Base-by-base conservation (phyloP, 37 sponge, comb jelly and placozoan species). In the Cliona cf. orientalis region DNA sequence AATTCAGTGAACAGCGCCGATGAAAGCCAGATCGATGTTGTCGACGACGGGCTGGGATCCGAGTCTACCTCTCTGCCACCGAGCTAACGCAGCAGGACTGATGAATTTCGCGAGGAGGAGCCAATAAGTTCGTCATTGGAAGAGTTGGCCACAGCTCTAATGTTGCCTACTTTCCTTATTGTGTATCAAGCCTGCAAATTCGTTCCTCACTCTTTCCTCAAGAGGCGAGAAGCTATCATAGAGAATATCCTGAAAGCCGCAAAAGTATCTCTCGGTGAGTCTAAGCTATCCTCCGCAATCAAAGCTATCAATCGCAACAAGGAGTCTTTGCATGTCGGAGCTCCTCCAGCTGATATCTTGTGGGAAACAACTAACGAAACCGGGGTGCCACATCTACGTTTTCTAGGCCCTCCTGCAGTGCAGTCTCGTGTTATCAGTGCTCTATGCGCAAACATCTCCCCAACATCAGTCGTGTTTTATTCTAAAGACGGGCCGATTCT, bases 321-420 rank as follows among this genome's bases (percentile, higher is more conserved):
- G 32, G 66, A 25, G 11, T 12, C 9, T 63, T 63, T 29, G 66
- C 9, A 7, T 23, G 33, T n/a, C 19, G 70, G 70, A 22, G 23
- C 39, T 34, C 74, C 74, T 49, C 12, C 26, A n/a, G 22, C 12
- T 43, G 74, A 73, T 28, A 21, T 41, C 31, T 42, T 73, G 14
- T 73, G 74, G 74, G 17, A 73, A 49, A 29, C 35, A 49, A 73
- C 74, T 5, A 32, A 36, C 29, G 29, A 22, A 14, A 44, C 74
- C 6, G 34, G 35, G 74, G 29, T 73, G 53, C 74, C 74, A n/a
- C 74, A 73, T 42, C 17, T 29, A 41, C 58, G 53, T 26, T 53
- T 73, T 73, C 58, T 73, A 29, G 74, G 74, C 55, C 74, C 74
- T 22, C 74, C 74, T 41, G 6, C 57, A 12, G 35, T 29, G 22